A percentile compares a stretch with the other conserved stretches of the same genome.
Conservation (phyloP, 2,797 vertebrate genomes). For the Vipera ursinii region DNA sequence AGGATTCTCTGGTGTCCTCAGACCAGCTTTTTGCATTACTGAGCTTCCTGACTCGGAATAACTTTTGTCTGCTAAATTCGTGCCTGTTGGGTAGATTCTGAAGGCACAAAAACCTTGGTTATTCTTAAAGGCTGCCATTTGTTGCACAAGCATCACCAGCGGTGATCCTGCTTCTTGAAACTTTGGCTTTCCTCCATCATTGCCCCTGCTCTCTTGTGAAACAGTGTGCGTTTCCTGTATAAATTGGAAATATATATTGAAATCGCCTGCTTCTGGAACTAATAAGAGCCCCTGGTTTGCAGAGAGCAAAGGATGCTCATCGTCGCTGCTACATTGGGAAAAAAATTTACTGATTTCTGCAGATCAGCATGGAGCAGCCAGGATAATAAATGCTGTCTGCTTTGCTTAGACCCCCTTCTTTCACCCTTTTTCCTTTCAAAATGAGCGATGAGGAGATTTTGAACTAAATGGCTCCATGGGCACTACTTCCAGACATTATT, state of each 20-base stretch:
- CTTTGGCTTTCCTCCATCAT: not conserved
- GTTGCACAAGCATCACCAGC: not conserved
- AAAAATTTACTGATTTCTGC: not conserved
- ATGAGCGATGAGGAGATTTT: not conserved
- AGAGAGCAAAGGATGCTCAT: not conserved
- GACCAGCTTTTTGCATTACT: not conserved
- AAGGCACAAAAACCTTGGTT: not conserved
- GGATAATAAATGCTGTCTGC: not conserved
- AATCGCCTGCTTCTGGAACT: not conserved
- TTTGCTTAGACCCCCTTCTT: not conserved
- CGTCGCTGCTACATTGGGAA: not conserved
- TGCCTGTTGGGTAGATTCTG: not conserved
- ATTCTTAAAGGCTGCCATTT: not conserved
- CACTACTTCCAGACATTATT: not conserved
- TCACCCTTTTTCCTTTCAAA: not conserved
- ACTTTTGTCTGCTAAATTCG: not conserved
- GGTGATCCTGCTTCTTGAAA: not conserved
- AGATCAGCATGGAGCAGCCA: not conserved
- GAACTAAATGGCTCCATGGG: too few relatives aligned
- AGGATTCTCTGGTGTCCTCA: too few relatives aligned
- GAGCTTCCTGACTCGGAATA: not conserved
- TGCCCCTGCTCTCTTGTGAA: not conserved
- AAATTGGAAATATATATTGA: not conserved
- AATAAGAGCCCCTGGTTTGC: not conserved
- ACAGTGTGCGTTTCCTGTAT: not conserved